These are phyloP conservation scores for Epizoanthus fatuus DNA, from an alignment of 92 coral and sea anemone species.

Conservation along the genomic window DNA sequence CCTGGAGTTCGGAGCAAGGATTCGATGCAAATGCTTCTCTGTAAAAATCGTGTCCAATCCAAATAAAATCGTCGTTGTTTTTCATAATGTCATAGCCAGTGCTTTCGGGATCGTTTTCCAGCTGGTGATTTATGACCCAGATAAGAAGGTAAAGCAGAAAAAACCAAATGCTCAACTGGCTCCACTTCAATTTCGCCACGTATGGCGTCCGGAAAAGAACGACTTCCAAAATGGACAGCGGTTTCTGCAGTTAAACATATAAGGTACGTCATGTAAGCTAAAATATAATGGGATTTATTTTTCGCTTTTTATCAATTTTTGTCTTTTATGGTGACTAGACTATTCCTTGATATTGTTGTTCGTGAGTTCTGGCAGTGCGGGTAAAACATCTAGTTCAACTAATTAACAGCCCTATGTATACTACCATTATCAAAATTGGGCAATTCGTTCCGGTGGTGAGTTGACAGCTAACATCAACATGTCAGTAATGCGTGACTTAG, in stretches of 20 bases:
- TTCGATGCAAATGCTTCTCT: background rate
- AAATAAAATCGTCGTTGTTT: background rate
- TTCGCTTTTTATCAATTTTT: too few relatives aligned
- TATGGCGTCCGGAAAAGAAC: conserved; percentile 7
- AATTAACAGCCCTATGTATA: too few relatives aligned
- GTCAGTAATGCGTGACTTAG: too few relatives aligned
- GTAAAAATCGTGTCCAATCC: background rate
- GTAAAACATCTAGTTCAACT: too few relatives aligned
- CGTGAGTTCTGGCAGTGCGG: too few relatives aligned
- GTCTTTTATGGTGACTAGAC: too few relatives aligned
- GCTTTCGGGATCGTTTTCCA: background rate
- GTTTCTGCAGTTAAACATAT: background rate
- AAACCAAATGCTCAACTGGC: background rate
- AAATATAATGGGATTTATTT: background rate
- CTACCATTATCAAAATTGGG: too few relatives aligned
- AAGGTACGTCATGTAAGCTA: background rate
- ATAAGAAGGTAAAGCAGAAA: background rate
- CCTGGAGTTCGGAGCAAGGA: too few relatives aligned
- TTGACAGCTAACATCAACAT: too few relatives aligned
- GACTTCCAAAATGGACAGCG: conserved; percentile 1
- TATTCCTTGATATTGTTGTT: too few relatives aligned
- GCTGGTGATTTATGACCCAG: background rate
- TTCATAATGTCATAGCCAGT: conserved; percentile 24
- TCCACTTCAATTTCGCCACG: conserved; percentile 11
- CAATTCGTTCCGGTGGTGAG: too few relatives aligned